A percentile compares a stretch with the other conserved stretches of the same genome.
Conservation (phyloP, 2,888 invertebrate species). For the Netelia inedita region DNA sequence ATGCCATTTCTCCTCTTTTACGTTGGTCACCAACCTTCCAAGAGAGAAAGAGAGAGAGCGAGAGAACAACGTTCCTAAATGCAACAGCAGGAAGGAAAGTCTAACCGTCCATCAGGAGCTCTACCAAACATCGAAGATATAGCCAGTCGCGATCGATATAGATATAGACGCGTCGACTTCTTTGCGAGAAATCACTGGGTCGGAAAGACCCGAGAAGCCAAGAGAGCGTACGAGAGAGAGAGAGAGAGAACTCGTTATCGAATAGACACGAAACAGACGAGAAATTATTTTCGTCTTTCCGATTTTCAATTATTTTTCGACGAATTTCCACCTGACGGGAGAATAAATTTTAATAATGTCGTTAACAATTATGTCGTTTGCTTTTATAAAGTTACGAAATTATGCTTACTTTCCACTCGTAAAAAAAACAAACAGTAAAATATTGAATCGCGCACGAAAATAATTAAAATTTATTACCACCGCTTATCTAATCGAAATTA, state of each 20-base stretch:
- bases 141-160: not conserved
- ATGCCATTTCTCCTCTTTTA: conserved; percentile 50
- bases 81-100: conserved; percentile 78
- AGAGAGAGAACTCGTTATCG: not conserved
- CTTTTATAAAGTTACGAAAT: not conserved
- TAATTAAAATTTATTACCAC: not conserved
- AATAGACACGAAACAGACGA: conserved; percentile 19
- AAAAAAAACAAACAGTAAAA: not conserved
- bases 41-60: conserved; percentile 48
- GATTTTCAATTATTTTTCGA: conserved; percentile 35
- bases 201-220: conserved; percentile 68
- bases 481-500: not conserved
- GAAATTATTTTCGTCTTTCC: conserved; percentile 24
- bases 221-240: conserved; percentile 42
- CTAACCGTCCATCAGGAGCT: conserved; percentile 55
- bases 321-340: conserved; percentile 4
- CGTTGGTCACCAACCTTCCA: conserved; percentile 42
- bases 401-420: not conserved
- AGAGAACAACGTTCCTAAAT: conserved; percentile 77
- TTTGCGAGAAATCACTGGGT: conserved; percentile 68
- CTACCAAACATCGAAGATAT: conserved; percentile 28
- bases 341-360: conserved; percentile 2
- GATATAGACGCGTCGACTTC: conserved; percentile 34
- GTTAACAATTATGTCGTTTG: not conserved
- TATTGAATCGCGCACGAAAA: not conserved